These are phyloP conservation scores for Scortum barcoo DNA, from an alignment of 2,113 vertebrate genomes.

Conservation along the genomic window DNA sequence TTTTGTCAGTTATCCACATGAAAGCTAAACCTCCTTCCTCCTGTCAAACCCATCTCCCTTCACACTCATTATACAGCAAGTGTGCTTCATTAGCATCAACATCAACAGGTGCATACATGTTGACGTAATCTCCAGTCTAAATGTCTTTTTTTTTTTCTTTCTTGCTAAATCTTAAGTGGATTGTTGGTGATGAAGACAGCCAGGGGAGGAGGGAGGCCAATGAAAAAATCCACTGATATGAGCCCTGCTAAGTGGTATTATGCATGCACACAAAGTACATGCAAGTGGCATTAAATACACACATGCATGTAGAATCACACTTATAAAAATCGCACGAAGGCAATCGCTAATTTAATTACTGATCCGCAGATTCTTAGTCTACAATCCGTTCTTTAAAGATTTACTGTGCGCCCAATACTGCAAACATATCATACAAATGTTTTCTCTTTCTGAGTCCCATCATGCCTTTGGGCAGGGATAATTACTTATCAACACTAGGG, in stretches of 20 bases:
- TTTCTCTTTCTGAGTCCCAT: slow-evolving; percentile 73
- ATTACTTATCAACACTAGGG: slow-evolving; percentile 81
- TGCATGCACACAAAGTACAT: slow-evolving; percentile 45
- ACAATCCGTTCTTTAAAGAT: slow-evolving; percentile 77
- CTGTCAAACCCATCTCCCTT: neutral
- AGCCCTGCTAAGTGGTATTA: slow-evolving; percentile 64
- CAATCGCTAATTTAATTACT: slow-evolving; percentile 79
- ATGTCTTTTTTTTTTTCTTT: slow-evolving; percentile 16
- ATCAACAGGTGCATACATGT: slow-evolving; percentile 54
- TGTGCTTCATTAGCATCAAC: slow-evolving; percentile 41
- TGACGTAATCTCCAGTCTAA: slow-evolving; percentile 47
- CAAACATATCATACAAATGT: slow-evolving; percentile 77
- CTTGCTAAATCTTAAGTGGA: slow-evolving; percentile 67
- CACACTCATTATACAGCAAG: slow-evolving; percentile 13
- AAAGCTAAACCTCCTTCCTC: neutral
- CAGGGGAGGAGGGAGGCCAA: slow-evolving; percentile 36
- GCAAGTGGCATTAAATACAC: slow-evolving; percentile 51
- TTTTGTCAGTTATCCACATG: neutral
- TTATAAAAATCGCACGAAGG: slow-evolving; percentile 54
- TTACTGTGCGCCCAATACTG: slow-evolving; percentile 48
- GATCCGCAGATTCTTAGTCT: slow-evolving; percentile 63
- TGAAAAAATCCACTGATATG: slow-evolving; percentile 54
- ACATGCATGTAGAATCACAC: slow-evolving; percentile 34
- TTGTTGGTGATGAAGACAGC: slow-evolving; percentile 57
- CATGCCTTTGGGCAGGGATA: slow-evolving; percentile 80